Evolutionary conservation across 37 sponge, comb jelly and placozoan species (phyloP).

Genomic region (Beroe ovata): DNA sequence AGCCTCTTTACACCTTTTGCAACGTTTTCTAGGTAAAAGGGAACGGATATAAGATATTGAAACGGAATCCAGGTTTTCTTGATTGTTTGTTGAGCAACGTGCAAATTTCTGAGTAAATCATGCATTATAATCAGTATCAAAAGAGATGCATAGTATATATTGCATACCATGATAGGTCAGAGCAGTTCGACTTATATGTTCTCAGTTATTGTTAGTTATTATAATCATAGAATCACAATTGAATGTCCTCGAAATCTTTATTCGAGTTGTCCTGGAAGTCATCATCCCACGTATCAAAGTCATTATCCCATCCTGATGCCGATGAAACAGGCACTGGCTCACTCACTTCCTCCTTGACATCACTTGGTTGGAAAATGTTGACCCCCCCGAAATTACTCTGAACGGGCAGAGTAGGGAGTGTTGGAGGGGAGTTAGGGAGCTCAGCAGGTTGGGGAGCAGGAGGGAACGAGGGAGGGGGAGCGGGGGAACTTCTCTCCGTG

Average conservation of each 20-base stretch:
- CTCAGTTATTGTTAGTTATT: neutral
- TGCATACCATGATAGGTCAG: too few relatives aligned
- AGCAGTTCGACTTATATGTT: too few relatives aligned
- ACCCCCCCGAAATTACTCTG: conserved; percentile 49
- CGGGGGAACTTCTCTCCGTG: neutral
- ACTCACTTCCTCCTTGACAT: neutral
- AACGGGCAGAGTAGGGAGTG: conserved; percentile 22
- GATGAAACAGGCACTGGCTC: neutral
- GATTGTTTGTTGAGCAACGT: too few relatives aligned
- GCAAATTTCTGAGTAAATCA: neutral
- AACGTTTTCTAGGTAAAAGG: too few relatives aligned
- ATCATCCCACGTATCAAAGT: conserved; percentile 47
- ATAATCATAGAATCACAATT: neutral
- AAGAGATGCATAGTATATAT: neutral
- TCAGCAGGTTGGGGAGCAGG: neutral
- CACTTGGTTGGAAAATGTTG: conserved; percentile 27
- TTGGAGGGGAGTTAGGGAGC: conserved; percentile 46
- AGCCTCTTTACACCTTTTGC: too few relatives aligned
- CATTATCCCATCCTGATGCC: conserved; percentile 50
- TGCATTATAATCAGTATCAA: neutral
- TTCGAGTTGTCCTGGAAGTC: neutral
- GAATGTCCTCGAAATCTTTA: conserved; percentile 61
- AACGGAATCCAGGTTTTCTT: too few relatives aligned
- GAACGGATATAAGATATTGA: too few relatives aligned
- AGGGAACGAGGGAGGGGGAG: neutral